Conservation (phyloP, 2,888 invertebrate species). For the Apamea sordens region DNA sequence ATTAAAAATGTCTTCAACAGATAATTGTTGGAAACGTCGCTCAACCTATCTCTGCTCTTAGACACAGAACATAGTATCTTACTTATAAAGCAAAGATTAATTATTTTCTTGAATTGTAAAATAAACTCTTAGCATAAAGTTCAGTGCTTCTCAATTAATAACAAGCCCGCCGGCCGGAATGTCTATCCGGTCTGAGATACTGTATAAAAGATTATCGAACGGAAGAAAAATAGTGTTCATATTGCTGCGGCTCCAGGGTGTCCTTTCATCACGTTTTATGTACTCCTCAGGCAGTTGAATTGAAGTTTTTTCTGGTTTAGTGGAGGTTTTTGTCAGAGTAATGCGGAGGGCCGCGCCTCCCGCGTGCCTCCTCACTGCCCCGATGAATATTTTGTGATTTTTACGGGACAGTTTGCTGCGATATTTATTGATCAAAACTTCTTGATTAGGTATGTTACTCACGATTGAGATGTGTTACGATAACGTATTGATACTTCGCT, state of each 20-base stretch:
- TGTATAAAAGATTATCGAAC: slow-evolving; percentile 66
- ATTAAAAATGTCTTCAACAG: slow-evolving; percentile 7
- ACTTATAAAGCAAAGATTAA: slow-evolving; percentile 2
- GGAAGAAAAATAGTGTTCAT: slow-evolving; percentile 72
- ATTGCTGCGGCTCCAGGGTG: slow-evolving; percentile 72
- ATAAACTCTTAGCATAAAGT: slow-evolving; percentile 46
- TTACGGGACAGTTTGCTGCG: slow-evolving; percentile 66
- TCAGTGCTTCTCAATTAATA: slow-evolving; percentile 53
- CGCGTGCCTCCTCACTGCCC: slow-evolving; percentile 55
- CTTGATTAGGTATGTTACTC: slow-evolving; percentile 62
- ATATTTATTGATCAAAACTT: slow-evolving; percentile 68
- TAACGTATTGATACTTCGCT: slow-evolving; percentile 51
- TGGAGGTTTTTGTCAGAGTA: slow-evolving; percentile 74
- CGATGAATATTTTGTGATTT: slow-evolving; percentile 73
- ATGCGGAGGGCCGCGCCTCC: slow-evolving; percentile 65
- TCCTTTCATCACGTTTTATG: slow-evolving; percentile 79
- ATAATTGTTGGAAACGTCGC: neutral
- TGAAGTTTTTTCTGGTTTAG: slow-evolving; percentile 79
- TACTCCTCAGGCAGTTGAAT: slow-evolving; percentile 77
- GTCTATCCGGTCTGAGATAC: slow-evolving; percentile 43
- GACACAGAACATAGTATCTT: slow-evolving; percentile 8
- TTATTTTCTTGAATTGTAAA: slow-evolving; percentile 32
- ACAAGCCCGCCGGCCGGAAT: slow-evolving; percentile 17
- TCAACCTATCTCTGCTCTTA: neutral
- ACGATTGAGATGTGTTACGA: slow-evolving; percentile 49